Conservation (phyloP, 2,888 invertebrate species). For the Diogma glabrata region DNA sequence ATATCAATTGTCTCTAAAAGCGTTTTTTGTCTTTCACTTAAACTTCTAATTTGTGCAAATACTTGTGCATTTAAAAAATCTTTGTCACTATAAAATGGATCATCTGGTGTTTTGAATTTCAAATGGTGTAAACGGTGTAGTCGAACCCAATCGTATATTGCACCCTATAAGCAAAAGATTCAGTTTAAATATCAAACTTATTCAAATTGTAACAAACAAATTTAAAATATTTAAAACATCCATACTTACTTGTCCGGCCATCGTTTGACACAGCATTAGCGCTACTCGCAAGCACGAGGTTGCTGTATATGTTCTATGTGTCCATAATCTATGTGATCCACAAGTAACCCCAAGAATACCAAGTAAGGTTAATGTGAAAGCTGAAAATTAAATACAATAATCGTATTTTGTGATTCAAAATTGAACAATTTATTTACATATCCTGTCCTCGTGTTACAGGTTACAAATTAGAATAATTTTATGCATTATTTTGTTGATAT, state of each 20-base stretch:
- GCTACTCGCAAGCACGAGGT: conserved; percentile 54
- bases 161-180: conserved; percentile 50
- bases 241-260: conserved; percentile 71
- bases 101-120: conserved; percentile 60
- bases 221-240: neutral
- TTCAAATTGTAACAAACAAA: neutral
- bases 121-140: conserved; percentile 74
- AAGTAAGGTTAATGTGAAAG: conserved; percentile 46
- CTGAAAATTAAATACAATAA: conserved; percentile 40
- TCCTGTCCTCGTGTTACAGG: too few species aligned
- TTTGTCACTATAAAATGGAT: conserved; percentile 66
- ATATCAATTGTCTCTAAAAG: conserved; percentile 59
- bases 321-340: conserved; percentile 89
- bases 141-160: conserved; percentile 74
- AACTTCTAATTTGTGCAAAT: conserved; percentile 52
- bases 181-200: too few species aligned
- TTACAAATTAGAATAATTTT: too few species aligned
- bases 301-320: conserved; percentile 77
- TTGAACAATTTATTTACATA: neutral
- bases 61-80: conserved; percentile 78
- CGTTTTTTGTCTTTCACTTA: conserved; percentile 51
- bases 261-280: conserved; percentile 70
- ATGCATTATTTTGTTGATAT: too few species aligned
- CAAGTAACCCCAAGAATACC: conserved; percentile 73
- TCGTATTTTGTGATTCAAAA: neutral